Percentiles rank a stretch among this genome's conserved stretches.
Evolutionary conservation across 2,888 invertebrate genomes (phyloP).

Genomic region (Nasonia oneida): DNA sequence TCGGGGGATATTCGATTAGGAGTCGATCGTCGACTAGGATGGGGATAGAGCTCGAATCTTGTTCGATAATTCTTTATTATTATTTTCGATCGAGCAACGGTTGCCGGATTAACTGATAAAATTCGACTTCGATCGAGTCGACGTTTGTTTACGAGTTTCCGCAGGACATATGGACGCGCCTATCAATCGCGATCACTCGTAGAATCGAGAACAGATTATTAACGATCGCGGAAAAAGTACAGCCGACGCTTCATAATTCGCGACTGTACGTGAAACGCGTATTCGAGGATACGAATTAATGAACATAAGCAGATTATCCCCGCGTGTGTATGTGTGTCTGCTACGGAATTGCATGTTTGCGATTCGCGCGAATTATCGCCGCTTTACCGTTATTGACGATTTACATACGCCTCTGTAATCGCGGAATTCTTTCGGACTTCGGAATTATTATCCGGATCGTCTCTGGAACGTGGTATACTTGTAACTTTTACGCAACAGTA

Average conservation of each 20-base stretch:
- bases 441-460: background rate
- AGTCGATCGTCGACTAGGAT: background rate
- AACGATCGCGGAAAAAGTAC: background rate
- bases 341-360: constrained; percentile 26
- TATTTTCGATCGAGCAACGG: background rate
- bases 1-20: background rate
- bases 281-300: constrained; percentile 34
- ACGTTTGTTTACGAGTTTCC: background rate
- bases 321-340: background rate
- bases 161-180: no score
- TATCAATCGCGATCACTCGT: background rate
- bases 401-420: background rate
- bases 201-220: background rate
- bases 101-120: background rate
- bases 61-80: background rate
- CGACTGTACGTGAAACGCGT: background rate
- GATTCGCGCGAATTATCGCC: constrained; percentile 39
- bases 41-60: background rate
- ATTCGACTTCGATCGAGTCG: background rate
- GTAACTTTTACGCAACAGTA: no score
- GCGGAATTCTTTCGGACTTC: background rate
- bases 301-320: constrained; percentile 51
- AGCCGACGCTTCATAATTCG: constrained; percentile 18
- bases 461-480: background rate
- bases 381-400: constrained; percentile 5